Base-by-base conservation (phyloP, 2,888 invertebrate species). In the Melipona bicolor region DNA sequence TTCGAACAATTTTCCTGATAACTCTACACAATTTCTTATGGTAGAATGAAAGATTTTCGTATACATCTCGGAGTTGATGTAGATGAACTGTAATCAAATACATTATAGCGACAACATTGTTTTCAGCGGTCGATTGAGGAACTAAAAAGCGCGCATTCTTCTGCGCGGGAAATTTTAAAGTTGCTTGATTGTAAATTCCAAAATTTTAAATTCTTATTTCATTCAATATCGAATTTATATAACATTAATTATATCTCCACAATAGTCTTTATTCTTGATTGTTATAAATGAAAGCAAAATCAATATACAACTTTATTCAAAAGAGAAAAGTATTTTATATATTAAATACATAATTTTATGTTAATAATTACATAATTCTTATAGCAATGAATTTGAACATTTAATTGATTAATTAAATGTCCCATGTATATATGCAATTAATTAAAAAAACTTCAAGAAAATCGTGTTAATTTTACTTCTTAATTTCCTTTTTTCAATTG, bases 31-130 rank as follows among this genome's bases (percentile, higher is more conserved):
- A n/a, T 32, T 36, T 4, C 2, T 56, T 15, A 15, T 36, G 1
- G 6, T 27, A n/a, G n/a, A n/a, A n/a, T 36, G 24, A 11, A 36
- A 62, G 77, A 36, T 79, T 54, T 76, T 50, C 13, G 64, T 62
- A 67, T 78, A 67, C 74, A 74, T 78, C 49, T 74, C 50, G 74
- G 17, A 69, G 21, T 27, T 11, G 43, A 61, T 50, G 21, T 50
- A n/a, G 5, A 17, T 52, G 21, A 24, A 9, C 9, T 65, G 36
- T 15, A n/a, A 36, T 65, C 36, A 65, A 43, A 65, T 11, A 59
- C 32, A 59, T 5, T n/a, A 50, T 19, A 49, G 59, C 27, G 59
- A 76, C 59, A 11, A 49, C 43, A 67, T 24, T 19, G n/a, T 32
- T 54, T 43, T 43, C 13, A 0, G 49, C 27, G 68, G 6, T 50